phyloP scores from a whole-genome alignment of 2,797 vertebrate genomes.

The Amphiprion clarkii region DNA sequence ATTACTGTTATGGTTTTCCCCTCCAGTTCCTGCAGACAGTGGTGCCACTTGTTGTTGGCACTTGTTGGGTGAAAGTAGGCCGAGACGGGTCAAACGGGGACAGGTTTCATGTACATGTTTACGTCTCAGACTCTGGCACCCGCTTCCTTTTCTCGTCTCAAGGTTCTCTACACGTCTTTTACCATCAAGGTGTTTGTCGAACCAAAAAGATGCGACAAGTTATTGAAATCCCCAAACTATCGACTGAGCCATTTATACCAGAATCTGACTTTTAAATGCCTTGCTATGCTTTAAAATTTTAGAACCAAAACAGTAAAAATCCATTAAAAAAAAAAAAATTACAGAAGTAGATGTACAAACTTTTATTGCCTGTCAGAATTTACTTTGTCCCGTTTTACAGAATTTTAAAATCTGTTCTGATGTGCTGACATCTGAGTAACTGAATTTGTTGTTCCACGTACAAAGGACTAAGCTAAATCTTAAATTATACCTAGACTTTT shows the following conservation, averaged over 20 bases:
- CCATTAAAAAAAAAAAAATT: too few species aligned
- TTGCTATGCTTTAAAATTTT: too few species aligned
- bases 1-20: conserved; percentile 57
- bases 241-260: too few species aligned
- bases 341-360: too few species aligned
- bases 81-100: conserved; percentile 53
- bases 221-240: not conserved
- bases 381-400: too few species aligned
- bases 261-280: too few species aligned
- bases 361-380: too few species aligned
- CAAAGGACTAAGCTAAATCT: too few species aligned
- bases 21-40: conserved; percentile 2
- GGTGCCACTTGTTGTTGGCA: conserved; percentile 38
- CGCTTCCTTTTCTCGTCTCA: not conserved
- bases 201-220: not conserved
- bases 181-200: not conserved
- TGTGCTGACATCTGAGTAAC: too few species aligned
- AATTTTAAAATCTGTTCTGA: too few species aligned
- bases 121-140: not conserved
- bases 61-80: conserved; percentile 26
- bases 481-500: too few species aligned
- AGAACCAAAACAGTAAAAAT: too few species aligned
- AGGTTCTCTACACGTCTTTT: not conserved
- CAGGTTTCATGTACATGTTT: conserved; percentile 23
- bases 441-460: not conserved